Evolutionary conservation across 2,113 vertebrate species (phyloP), one percentile per base, ranked within the genome.

Genomic region (Datnioides undecimradiatus): DNA sequence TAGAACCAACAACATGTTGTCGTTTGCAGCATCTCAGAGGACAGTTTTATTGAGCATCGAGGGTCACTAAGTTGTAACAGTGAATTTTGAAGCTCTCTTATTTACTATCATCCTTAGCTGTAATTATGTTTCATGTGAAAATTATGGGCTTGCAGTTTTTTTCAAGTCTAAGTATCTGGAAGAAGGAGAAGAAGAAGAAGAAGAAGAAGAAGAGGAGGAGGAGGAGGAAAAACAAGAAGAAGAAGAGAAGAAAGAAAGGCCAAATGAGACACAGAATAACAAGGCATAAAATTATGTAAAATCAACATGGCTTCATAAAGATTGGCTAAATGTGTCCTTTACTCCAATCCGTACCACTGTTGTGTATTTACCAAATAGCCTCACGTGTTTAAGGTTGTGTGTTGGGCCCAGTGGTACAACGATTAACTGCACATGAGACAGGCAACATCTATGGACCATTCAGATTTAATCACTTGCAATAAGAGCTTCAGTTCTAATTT

Each of bases 111-210:
- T 33, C 13, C 36, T 45, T 23, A 14, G 46, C 34, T 73, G 59
- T 67, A 78, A 73, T 83, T 82, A 68, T 58, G 13, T 33, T 72
- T 83, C 9, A 70, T 49, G 27, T 34, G 63, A 49, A 80, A 81
- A 78, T 59, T 3, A 69, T 49, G 45, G 60, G 34, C 66, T 58
- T 17, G 48, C 46, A 34, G 64, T 62, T 62, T 33, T 17, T 70
- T 85, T 21, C 8, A 43, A 73, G 62, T 52, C 34, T 33, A 7
- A 59, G 31, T 11, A 23, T 51, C 43, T 13, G n/a, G n/a, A n/a
- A n/a, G n/a, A n/a, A n/a, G n/a, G n/a, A n/a, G n/a, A n/a, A n/a
- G n/a, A n/a, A n/a, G n/a, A n/a, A n/a, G n/a, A n/a, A n/a, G n/a
- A n/a, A n/a, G n/a, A n/a, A n/a, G n/a, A n/a, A n/a, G n/a, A n/a